These are phyloP conservation scores for Hydriomena furcata DNA, from an alignment of 2,888 invertebrate species.

Conservation along the genomic window DNA sequence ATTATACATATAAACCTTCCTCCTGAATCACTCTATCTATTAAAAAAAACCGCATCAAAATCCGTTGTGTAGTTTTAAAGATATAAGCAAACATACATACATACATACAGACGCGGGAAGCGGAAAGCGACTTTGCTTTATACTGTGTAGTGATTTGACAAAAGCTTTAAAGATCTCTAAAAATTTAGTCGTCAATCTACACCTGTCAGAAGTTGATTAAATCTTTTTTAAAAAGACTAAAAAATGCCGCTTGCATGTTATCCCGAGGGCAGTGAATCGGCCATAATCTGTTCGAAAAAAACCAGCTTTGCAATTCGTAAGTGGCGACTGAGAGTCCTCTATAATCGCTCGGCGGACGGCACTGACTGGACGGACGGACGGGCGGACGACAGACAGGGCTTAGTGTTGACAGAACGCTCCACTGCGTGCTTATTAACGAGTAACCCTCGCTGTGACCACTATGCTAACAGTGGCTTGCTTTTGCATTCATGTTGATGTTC, in stretches of 20 bases:
- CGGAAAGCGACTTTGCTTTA: too few relatives aligned
- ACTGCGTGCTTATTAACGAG: slow-evolving; percentile 25
- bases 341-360: slow-evolving; percentile 14
- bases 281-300: slow-evolving; percentile 26
- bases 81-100: too few relatives aligned
- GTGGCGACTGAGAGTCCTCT: slow-evolving; percentile 18
- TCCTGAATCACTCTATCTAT: too few relatives aligned
- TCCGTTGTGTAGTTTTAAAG: too few relatives aligned
- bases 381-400: slow-evolving; percentile 13
- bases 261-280: slow-evolving; percentile 8
- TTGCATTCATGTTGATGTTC: not conserved
- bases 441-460: slow-evolving; percentile 1
- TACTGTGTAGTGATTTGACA: too few relatives aligned
- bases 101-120: too few relatives aligned
- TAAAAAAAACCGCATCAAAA: too few relatives aligned
- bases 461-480: not conserved
- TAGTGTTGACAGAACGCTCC: slow-evolving; percentile 36
- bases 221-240: not conserved
- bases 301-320: slow-evolving; percentile 21
- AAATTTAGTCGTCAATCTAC: not conserved
- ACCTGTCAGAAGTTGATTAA: not conserved
- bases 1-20: too few relatives aligned
- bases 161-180: not conserved
- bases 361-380: slow-evolving; percentile 6
- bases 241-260: not conserved